Evolutionary conservation across 1,140 invertebrate genomes (phyloP), one percentile per base, ranked within the genome.

Genomic region (Atopsyche davidsoni): DNA sequence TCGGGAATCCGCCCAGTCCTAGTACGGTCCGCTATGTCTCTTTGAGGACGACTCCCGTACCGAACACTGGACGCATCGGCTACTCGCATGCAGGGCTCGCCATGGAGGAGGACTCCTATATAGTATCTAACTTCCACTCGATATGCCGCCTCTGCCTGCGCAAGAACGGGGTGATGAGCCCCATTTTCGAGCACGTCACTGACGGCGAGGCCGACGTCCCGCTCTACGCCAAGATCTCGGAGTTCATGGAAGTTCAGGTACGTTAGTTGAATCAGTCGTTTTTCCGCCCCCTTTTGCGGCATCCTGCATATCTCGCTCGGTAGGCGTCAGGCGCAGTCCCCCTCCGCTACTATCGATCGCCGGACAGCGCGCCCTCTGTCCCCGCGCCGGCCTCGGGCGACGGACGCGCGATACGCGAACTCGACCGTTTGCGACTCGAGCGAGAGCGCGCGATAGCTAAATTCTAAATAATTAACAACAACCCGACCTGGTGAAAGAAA

Each of bases 81-180:
- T 6, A 14, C 16, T 6, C 35, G 9, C 7, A 9, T 38, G 35
- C 4, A 9, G 9, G 9, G 4, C 19, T 23, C 46, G 43, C 57
- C 60, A 72, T 72, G 67, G 72, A 73, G 69, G 72, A 74, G 65
- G 72, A 73, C 67, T 69, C 70, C 45, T 74, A 65, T 58, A 73
- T 74, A 50, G 69, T 73, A 42, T 65, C 70, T 6, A 74, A 74
- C 64, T 73, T 75, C 51, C 67, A 72, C 53, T 59, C 70, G 32
- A 69, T 79, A 32, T 80, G 78, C 63, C 66, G 78, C 38, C 61
- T 80, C 43, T 80, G 78, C 55, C 61, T 80, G 54, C 67, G 69
- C 53, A 75, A 72, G 60, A 77, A 76, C 63, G 70, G 72, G 16
- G 67, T 76, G 44, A 73, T 74, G 60, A 60, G 74, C 42, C 75